Percentiles rank a stretch among this genome's conserved stretches.
These are phyloP conservation scores for Rhagoletis zephyria DNA, from an alignment of 1,140 invertebrate genomes.

Conservation along the genomic window DNA sequence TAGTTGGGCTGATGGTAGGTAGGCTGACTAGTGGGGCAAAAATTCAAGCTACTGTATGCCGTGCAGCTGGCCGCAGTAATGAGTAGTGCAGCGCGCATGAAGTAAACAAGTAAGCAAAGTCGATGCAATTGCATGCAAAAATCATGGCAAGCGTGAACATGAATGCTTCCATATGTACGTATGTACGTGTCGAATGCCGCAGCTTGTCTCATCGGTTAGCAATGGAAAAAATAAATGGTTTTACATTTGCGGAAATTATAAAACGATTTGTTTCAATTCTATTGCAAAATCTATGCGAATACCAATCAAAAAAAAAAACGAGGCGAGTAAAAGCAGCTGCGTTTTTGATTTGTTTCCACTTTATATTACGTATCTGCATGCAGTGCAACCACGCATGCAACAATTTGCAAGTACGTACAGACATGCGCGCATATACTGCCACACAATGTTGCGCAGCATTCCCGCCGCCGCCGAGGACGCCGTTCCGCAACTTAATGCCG, in stretches of 20 bases:
- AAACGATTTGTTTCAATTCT: slow-evolving; percentile 57
- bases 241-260: slow-evolving; percentile 58
- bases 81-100: background rate
- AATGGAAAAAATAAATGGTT: slow-evolving; percentile 54
- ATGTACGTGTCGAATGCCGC: background rate
- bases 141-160: background rate
- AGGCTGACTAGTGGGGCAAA: background rate
- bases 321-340: slow-evolving; percentile 37
- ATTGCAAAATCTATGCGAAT: background rate
- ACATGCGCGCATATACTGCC: background rate
- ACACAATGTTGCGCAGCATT: background rate
- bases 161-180: background rate
- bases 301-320: background rate
- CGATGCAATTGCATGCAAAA: background rate
- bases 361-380: too few species aligned
- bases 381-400: too few species aligned
- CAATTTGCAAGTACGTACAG: background rate
- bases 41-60: background rate
- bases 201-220: background rate
- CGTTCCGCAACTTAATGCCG: slow-evolving; percentile 46
- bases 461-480: background rate
- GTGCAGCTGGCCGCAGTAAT: background rate
- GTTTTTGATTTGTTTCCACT: background rate
- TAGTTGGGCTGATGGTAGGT: background rate
- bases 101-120: background rate